Conservation (phyloP, 2,113 vertebrate species). For the Otis tarda region DNA sequence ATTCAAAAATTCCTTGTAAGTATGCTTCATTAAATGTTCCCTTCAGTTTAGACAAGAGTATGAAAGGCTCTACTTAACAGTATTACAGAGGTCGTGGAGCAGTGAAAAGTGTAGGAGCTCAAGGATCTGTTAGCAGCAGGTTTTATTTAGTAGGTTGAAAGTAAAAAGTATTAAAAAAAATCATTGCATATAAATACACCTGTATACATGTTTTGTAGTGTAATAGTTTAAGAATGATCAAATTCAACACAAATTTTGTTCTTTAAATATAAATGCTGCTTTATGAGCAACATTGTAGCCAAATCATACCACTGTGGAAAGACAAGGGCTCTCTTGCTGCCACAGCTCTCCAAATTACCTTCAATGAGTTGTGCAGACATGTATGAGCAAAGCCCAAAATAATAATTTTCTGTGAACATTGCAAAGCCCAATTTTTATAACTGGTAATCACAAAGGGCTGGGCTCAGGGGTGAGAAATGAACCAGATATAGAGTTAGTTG, state of each 20-base stretch:
- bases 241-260: neutral
- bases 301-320: neutral
- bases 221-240: neutral
- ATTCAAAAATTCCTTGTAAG: neutral
- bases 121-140: neutral
- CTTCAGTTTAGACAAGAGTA: neutral
- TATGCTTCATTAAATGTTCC: neutral
- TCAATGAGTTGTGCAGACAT: neutral
- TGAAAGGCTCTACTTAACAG: neutral
- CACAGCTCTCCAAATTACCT: neutral
- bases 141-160: neutral
- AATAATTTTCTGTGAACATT: neutral
- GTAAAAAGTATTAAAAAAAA: neutral
- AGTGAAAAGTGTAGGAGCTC: neutral
- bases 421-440: neutral
- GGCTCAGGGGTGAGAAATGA: neutral
- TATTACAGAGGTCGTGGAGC: neutral
- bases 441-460: neutral
- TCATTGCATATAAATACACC: neutral
- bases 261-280: neutral
- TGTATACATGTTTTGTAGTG: neutral
- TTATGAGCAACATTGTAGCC: neutral
- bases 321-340: neutral
- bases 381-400: neutral
- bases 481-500: neutral